Evolutionary conservation across 2,888 invertebrate genomes (phyloP), one percentile per base, ranked within the genome.

Genomic region (Lissonota sp.): DNA sequence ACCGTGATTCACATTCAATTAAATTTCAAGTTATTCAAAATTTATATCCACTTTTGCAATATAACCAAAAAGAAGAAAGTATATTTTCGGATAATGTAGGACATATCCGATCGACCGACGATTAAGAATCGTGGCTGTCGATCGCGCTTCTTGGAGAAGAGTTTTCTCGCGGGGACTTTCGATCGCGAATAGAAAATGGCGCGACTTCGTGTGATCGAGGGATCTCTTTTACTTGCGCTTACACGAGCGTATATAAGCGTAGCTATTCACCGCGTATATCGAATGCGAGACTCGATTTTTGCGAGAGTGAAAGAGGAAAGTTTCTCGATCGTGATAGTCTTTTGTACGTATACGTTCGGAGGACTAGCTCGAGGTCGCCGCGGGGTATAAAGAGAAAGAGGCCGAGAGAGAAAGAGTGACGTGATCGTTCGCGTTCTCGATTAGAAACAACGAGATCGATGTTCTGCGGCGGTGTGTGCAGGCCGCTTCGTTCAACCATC

Each of bases 261-360:
- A 26, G 60, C 53, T 49, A 16, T 16, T 26, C 40, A 16, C 6
- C n/a, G 51, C 53, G 44, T 69, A 71, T 42, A 53, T 26, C n/a
- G 74, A 53, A 55, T 26, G 64, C 46, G 53, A 10, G 69, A 55
- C 69, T 73, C 74, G 71, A 85, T 86, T 86, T 53, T 84, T 64
- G 80, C 86, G 86, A 86, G 84, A 86, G 86, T 85, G 86, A 86
- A 87, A 85, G 86, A 86, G 82, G 86, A 88, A 87, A 85, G 82
- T 83, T 74, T 76, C 67, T 63, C 75, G 64, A 77, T 79, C 67
- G 69, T 66, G 73, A 82, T 75, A 79, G 26, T 26, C 26, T 26
- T 26, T 51, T 16, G 39, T 49, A n/a, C n/a, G n/a, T n/a, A 51
- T 37, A 49, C 72, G 67, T 69, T n/a, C 42, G 39, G 14, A n/a